Evolutionary conservation across 1,140 invertebrate genomes (phyloP).

Genomic region (Trichonephila clavata): DNA sequence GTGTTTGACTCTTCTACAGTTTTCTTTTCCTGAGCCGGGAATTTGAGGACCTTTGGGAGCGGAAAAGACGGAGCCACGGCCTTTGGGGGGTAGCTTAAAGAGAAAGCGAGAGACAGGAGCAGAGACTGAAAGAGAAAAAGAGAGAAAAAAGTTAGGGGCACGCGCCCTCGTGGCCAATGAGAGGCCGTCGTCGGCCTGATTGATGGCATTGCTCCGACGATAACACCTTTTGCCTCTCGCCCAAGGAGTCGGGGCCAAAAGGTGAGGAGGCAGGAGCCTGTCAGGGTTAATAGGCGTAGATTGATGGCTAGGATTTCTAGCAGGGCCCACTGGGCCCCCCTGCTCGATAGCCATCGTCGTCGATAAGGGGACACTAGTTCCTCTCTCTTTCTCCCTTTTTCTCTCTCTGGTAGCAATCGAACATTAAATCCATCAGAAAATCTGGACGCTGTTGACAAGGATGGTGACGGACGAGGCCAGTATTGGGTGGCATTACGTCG

Average conservation of each 20-base stretch:
- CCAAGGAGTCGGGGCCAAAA: slow-evolving; percentile 67
- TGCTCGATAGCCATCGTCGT: slow-evolving; percentile 70
- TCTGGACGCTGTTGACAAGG: slow-evolving; percentile 73
- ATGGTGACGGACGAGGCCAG: slow-evolving; percentile 75
- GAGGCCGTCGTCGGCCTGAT: slow-evolving; percentile 66
- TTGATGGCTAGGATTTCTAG: slow-evolving; percentile 74
- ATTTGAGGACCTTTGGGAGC: slow-evolving; percentile 67
- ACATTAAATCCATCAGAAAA: slow-evolving; percentile 77
- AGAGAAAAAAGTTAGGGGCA: slow-evolving; percentile 52
- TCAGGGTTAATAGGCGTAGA: slow-evolving; percentile 77
- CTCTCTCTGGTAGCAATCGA: slow-evolving; percentile 72
- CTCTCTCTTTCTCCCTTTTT: slow-evolving; percentile 38
- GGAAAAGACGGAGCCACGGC: slow-evolving; percentile 43
- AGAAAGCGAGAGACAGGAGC: slow-evolving; percentile 30
- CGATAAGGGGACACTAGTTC: slow-evolving; percentile 69
- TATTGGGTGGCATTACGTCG: slow-evolving; percentile 74
- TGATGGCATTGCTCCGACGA: slow-evolving; percentile 74
- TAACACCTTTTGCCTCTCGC: slow-evolving; percentile 75
- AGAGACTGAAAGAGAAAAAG: slow-evolving; percentile 28
- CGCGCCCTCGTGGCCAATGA: slow-evolving; percentile 76
- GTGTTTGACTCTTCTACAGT: slow-evolving; percentile 3
- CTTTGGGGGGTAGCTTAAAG: slow-evolving; percentile 56
- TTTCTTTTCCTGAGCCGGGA: slow-evolving; percentile 52
- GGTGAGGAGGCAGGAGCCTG: slow-evolving; percentile 75
- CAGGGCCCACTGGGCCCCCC: slow-evolving; percentile 48